Conservation (phyloP, 2,113 vertebrate genomes). For the Tapirus terrestris region DNA sequence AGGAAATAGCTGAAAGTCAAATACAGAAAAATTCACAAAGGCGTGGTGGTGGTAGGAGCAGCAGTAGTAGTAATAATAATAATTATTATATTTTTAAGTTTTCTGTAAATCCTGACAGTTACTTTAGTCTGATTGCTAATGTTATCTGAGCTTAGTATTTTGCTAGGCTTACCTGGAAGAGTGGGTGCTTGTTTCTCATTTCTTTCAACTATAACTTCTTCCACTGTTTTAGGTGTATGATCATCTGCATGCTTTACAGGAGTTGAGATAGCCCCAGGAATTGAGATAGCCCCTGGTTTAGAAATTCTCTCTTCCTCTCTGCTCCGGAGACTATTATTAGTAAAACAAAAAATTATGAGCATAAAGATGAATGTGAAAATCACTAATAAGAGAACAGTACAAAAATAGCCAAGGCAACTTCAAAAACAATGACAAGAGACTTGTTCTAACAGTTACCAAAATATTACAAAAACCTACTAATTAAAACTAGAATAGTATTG, state of each 20-base stretch:
- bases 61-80: neutral
- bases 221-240: conserved; percentile 87
- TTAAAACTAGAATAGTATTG: neutral
- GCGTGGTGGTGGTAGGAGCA: neutral
- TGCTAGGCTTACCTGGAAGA: conserved; percentile 92
- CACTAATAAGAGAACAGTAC: neutral
- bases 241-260: conserved; percentile 93
- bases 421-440: neutral
- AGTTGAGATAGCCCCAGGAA: conserved; percentile 90
- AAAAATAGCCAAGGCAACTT: neutral
- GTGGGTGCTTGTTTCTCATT: conserved; percentile 93
- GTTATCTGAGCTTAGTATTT: neutral
- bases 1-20: neutral
- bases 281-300: conserved; percentile 91
- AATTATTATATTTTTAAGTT: neutral
- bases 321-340: conserved; percentile 90
- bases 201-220: conserved; percentile 88
- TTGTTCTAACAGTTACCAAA: neutral
- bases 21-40: neutral
- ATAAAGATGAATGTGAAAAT: neutral
- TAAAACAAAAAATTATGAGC: neutral
- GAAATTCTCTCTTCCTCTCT: conserved; percentile 94
- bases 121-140: neutral
- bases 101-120: neutral
- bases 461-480: neutral